Evolutionary conservation across 2,797 vertebrate genomes (phyloP).

Genomic region (Alca torda): DNA sequence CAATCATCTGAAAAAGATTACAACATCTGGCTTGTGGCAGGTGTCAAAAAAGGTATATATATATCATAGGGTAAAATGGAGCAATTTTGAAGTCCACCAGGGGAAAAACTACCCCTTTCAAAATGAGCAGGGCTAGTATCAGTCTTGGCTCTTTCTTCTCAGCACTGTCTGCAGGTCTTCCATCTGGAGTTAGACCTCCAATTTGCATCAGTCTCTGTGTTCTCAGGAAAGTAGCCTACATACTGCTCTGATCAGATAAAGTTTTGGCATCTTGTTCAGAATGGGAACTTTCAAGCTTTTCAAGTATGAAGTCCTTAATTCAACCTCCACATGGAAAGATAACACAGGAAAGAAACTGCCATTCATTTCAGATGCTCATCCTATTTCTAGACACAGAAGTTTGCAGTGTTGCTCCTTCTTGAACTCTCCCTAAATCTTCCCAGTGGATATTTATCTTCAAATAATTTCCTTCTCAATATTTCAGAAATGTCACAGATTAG

Average conservation of each 20-base stretch:
- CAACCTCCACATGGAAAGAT: not conserved
- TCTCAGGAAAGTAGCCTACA: not conserved
- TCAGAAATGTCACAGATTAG: not conserved
- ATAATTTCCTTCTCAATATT: not conserved
- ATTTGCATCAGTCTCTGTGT: not conserved
- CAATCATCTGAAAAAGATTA: not conserved
- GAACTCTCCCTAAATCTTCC: not conserved
- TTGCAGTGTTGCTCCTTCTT: not conserved
- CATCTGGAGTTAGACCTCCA: not conserved
- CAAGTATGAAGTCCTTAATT: not conserved
- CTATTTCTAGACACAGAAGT: not conserved
- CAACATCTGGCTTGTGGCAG: not conserved
- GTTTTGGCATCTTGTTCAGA: not conserved
- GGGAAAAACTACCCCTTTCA: not conserved
- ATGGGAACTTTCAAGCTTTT: not conserved
- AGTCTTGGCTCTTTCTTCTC: not conserved
- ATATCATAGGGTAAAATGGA: not conserved
- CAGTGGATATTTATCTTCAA: not conserved
- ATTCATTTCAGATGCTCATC: not conserved
- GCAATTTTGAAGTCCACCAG: not conserved
- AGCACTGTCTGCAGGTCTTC: not conserved
- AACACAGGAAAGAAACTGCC: not conserved
- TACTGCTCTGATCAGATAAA: not conserved
- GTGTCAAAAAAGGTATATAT: not conserved
- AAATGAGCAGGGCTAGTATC: not conserved